Conservation (phyloP, 2,888 invertebrate species). For the Tiphia femorata region DNA sequence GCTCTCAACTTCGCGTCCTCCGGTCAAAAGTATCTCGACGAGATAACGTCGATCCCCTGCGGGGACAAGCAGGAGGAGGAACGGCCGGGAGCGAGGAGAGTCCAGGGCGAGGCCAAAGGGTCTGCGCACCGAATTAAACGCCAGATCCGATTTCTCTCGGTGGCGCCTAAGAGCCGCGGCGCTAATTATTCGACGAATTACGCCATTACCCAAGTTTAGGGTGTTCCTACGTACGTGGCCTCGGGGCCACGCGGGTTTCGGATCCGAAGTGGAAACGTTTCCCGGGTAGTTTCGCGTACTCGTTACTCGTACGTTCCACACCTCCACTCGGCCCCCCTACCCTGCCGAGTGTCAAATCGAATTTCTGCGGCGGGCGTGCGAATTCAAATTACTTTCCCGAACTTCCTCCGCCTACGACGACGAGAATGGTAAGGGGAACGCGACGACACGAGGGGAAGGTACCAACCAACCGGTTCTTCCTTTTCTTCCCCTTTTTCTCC, state of each 20-base stretch:
- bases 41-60: too few species aligned
- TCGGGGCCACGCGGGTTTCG: neutral
- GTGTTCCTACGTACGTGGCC: slow-evolving; percentile 10
- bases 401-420: too few species aligned
- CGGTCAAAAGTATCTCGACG: too few species aligned
- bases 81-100: neutral
- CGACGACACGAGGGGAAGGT: neutral
- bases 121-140: slow-evolving; percentile 5
- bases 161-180: slow-evolving; percentile 14
- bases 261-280: slow-evolving; percentile 7
- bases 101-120: neutral
- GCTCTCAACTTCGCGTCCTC: too few species aligned
- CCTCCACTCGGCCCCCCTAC: too few species aligned
- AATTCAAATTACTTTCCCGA: slow-evolving; percentile 46
- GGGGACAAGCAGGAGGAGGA: neutral
- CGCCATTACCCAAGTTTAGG: slow-evolving; percentile 40
- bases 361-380: slow-evolving; percentile 45
- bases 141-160: slow-evolving; percentile 23
- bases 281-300: slow-evolving; percentile 43
- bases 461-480: slow-evolving; percentile 32
- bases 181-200: slow-evolving; percentile 47
- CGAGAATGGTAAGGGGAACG: slow-evolving; percentile 18
- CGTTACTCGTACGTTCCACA: slow-evolving; percentile 50
- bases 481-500: neutral
- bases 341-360: slow-evolving; percentile 49